These are phyloP conservation scores for Phocoena phocoena DNA, from an alignment of 2,113 vertebrate species.

Conservation along the genomic window DNA sequence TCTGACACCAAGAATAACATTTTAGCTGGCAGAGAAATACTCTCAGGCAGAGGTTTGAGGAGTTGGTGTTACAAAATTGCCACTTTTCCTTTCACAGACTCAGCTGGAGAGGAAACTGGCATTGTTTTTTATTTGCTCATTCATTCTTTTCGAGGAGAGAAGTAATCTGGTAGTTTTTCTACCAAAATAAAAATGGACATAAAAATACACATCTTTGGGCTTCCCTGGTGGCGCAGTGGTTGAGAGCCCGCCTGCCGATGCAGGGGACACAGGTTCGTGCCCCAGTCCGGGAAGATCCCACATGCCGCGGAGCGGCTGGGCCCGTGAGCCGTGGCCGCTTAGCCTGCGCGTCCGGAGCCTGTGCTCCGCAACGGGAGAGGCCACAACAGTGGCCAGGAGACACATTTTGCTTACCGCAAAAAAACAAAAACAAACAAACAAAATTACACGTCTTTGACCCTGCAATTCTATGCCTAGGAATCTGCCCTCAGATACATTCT, in stretches of 20 bases:
- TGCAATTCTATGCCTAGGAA: constrained; percentile 20
- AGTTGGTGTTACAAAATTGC: background rate
- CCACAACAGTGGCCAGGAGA: too few species aligned
- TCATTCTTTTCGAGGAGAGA: background rate
- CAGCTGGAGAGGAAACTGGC: background rate
- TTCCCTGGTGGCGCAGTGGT: too few species aligned
- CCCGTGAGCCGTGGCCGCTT: too few species aligned
- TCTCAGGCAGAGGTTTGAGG: background rate
- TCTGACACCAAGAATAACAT: background rate
- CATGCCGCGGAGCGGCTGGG: too few species aligned
- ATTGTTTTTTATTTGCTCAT: background rate
- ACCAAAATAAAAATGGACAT: constrained; percentile 19
- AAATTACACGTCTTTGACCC: background rate
- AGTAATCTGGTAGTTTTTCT: background rate
- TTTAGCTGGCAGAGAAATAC: background rate
- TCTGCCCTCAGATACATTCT: background rate
- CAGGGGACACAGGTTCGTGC: too few species aligned
- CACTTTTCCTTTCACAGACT: background rate
- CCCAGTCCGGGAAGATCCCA: too few species aligned
- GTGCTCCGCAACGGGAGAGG: too few species aligned
- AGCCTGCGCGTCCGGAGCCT: too few species aligned
- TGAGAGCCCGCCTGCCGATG: too few species aligned
- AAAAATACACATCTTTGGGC: background rate
- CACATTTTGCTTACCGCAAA: too few species aligned
- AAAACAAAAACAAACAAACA: background rate